A percentile compares a stretch with the other conserved stretches of the same genome.
These are phyloP conservation scores for Ia io DNA, from an alignment of 2,113 vertebrate genomes.

Conservation along the genomic window DNA sequence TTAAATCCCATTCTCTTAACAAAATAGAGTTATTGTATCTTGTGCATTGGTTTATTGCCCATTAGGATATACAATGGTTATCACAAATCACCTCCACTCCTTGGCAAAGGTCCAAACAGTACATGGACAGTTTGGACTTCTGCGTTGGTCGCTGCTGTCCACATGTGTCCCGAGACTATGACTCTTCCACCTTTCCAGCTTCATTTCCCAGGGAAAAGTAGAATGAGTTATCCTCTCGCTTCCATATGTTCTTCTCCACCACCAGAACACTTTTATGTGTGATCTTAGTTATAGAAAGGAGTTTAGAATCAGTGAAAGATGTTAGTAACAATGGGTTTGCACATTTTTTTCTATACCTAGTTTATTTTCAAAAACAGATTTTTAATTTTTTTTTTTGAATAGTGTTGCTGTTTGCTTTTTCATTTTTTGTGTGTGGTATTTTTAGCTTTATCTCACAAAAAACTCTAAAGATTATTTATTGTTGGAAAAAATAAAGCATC, in stretches of 20 bases:
- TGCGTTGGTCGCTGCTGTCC: background rate
- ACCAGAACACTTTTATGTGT: background rate
- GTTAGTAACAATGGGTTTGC: conserved; percentile 20
- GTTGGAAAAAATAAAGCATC: background rate
- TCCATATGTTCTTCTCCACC: background rate
- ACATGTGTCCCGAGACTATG: background rate
- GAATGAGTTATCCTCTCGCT: background rate
- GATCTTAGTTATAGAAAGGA: conserved; percentile 13
- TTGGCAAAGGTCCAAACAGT: conserved; percentile 40
- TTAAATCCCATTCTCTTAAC: conserved; percentile 22
- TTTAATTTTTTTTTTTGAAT: conserved; percentile 40
- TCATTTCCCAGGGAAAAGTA: conserved; percentile 36
- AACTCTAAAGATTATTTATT: background rate
- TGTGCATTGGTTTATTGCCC: conserved; percentile 16
- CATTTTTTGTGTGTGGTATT: background rate
- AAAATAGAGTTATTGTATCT: conserved; percentile 19
- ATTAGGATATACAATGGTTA: background rate
- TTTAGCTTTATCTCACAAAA: conserved; percentile 28
- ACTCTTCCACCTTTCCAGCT: background rate
- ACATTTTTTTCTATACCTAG: background rate
- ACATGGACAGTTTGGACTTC: conserved; percentile 6
- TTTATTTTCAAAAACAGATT: conserved; percentile 30
- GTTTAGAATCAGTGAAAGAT: conserved; percentile 23
- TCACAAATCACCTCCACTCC: background rate
- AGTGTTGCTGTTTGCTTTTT: background rate